These are phyloP conservation scores for Heteropelma amictum DNA, from an alignment of 2,888 invertebrate species.

Conservation along the genomic window DNA sequence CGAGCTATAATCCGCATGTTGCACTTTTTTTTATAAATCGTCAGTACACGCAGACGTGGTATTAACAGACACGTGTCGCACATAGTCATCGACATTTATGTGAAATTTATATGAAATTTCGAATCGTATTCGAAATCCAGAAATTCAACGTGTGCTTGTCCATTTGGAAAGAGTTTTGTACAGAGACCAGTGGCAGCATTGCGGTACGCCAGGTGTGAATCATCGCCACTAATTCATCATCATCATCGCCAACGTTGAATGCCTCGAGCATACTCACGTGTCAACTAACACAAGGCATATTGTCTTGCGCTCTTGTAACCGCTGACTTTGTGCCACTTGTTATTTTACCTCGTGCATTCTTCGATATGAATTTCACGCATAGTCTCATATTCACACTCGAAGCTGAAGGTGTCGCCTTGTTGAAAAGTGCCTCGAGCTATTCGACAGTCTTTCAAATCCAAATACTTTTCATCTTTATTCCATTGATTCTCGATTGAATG, in stretches of 20 bases:
- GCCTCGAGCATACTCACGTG: constrained; percentile 64
- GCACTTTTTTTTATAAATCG: too few relatives aligned
- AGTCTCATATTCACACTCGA: constrained; percentile 1
- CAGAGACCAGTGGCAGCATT: constrained; percentile 69
- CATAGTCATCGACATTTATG: too few relatives aligned
- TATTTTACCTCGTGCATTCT: constrained; percentile 43
- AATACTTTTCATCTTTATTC: constrained; percentile 10
- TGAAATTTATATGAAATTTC: too few relatives aligned
- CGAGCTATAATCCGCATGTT: too few relatives aligned
- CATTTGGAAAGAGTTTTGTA: constrained; percentile 14
- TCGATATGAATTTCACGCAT: constrained; percentile 45
- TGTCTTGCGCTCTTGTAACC: constrained; percentile 29
- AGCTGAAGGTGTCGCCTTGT: background rate
- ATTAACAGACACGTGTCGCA: too few relatives aligned
- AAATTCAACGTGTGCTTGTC: constrained; percentile 28
- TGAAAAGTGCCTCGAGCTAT: constrained; percentile 62
- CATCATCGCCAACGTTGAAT: constrained; percentile 66
- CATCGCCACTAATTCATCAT: constrained; percentile 71
- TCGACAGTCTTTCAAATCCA: constrained; percentile 15
- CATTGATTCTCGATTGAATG: constrained; percentile 36
- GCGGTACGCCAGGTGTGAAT: constrained; percentile 67
- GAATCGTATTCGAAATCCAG: too few relatives aligned
- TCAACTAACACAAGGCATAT: constrained; percentile 55
- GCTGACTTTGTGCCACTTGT: constrained; percentile 23
- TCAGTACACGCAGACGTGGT: too few relatives aligned